These are phyloP conservation scores for Chionodraco myersi DNA, from an alignment of 2,113 vertebrate species.

Conservation along the genomic window DNA sequence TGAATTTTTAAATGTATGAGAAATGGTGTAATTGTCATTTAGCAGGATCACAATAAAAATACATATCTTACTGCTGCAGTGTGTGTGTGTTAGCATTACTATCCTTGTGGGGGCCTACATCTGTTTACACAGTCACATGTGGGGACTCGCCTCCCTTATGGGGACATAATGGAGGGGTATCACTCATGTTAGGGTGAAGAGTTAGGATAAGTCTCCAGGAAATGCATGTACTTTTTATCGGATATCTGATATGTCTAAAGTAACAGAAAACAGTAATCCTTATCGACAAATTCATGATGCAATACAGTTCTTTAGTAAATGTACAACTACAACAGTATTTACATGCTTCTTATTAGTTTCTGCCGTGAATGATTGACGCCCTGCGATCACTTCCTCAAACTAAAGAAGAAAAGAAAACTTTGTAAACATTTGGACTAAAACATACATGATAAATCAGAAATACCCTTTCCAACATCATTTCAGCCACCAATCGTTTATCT, in stretches of 20 bases:
- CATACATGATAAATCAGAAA: constrained; percentile 7
- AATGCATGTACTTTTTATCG: too few species aligned
- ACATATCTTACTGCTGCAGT: background rate
- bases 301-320: too few species aligned
- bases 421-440: background rate
- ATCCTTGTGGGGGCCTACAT: too few species aligned
- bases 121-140: too few species aligned
- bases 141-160: too few species aligned
- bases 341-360: background rate
- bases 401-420: background rate
- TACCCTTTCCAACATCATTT: constrained; percentile 5
- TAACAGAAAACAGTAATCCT: too few species aligned
- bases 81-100: background rate
- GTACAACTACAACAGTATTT: background rate
- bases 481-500: constrained; percentile 24
- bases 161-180: too few species aligned
- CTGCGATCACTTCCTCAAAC: background rate
- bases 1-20: constrained; percentile 68
- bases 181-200: too few species aligned
- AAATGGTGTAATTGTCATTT: constrained; percentile 57
- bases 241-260: too few species aligned
- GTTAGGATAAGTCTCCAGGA: too few species aligned
- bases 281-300: too few species aligned
- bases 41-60: constrained; percentile 66
- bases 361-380: background rate